Evolutionary conservation across 2,797 vertebrate species (phyloP), one percentile per base, ranked within the genome.

Genomic region (Alca torda): DNA sequence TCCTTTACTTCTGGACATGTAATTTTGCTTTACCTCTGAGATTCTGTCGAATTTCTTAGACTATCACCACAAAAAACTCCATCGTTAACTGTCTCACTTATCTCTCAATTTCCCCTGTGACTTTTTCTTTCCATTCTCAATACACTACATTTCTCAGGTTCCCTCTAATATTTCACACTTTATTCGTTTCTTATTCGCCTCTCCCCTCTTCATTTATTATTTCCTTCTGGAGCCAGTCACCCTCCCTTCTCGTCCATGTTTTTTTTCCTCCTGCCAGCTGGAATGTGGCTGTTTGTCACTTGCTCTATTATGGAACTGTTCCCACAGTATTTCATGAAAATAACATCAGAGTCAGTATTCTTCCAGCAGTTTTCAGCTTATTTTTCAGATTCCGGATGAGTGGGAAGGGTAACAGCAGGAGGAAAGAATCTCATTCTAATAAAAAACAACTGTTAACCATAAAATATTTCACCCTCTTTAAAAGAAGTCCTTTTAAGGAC

Each of bases 321-420:
- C 89, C 77, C 77, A 92, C 33, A 14, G 7, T 89, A 89, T 96
- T 96, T 96, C 70, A 92, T 69, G 87, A 95, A 95, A 95, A 96
- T 94, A 95, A 91, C 65, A 84, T 77, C 84, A 77, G 84, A 94
- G 37, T 82, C 61, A 79, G 76, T 90, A 91, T 84, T 89, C 89
- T 94, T 93, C 82, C 94, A 97, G 90, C 59, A 96, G 95, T 97
- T 96, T 96, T 96, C 84, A 70, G 91, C 76, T 89, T 90, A 79
- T 86, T 93, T 95, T 94, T 96, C 82, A 92, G 69, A 92, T 86
- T 94, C 73, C 24, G 54, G 85, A 70, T 70, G 92, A 96, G 95
- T 96, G 82, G 94, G 95, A 95, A 94, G 87, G 31, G 69, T 87
- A 95, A 79, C 86, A 92, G 59, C 82, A 96, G 93, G 90, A 93